Conservation (phyloP, 2,113 vertebrate genomes). For the Elanus axillaris region DNA sequence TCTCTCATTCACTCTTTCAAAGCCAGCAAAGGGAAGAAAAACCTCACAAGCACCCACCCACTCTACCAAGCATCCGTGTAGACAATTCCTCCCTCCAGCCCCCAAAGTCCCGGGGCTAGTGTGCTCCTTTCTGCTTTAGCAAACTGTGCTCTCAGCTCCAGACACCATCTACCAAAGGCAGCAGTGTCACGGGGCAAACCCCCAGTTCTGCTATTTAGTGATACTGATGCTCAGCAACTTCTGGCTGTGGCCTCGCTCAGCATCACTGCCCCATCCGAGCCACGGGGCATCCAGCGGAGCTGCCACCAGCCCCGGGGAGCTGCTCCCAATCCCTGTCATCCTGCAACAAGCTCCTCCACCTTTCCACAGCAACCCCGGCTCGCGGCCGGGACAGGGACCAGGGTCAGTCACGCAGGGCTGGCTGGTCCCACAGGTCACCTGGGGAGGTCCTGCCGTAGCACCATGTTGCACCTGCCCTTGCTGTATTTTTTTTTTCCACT, state of each 20-base stretch:
- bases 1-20: background rate
- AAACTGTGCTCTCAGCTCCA: background rate
- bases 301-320: fast-evolving
- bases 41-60: background rate
- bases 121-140: background rate
- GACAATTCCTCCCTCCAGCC: background rate
- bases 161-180: background rate
- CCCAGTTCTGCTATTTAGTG: background rate
- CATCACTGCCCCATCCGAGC: background rate
- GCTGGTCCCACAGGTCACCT: background rate
- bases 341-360: background rate
- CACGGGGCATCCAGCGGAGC: background rate
- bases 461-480: background rate
- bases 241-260: background rate
- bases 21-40: background rate
- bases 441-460: background rate
- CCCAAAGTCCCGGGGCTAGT: no score
- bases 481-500: background rate
- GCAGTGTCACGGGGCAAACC: fast-evolving
- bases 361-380: background rate
- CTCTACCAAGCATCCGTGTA: background rate
- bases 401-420: background rate
- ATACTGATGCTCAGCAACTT: background rate
- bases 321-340: background rate
- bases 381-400: background rate